Evolutionary conservation across 2,888 invertebrate species (phyloP).

Genomic region (Icerya purchasi): DNA sequence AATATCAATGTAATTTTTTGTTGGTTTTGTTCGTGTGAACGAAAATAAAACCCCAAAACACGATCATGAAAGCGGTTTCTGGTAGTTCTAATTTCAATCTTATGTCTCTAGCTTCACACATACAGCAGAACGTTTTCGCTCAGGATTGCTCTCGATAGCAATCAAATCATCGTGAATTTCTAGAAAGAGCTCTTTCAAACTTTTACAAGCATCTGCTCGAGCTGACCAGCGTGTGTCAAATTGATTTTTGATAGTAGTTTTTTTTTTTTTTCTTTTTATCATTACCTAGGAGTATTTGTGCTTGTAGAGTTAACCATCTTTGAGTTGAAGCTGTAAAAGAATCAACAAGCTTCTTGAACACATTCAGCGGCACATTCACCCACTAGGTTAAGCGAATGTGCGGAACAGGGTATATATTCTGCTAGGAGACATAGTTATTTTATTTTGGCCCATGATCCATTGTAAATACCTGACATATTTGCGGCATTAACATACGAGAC

Average conservation of each 20-base stretch:
- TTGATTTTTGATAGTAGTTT: neutral
- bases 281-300: too few species aligned
- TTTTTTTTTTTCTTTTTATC: neutral
- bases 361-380: neutral
- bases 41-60: too few species aligned
- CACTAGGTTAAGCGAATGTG: slow-evolving; percentile 20
- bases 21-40: too few species aligned
- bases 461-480: slow-evolving; percentile 21
- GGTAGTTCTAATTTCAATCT: too few species aligned
- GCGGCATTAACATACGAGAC: slow-evolving; percentile 22
- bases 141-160: too few species aligned
- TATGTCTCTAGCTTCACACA: too few species aligned
- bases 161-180: too few species aligned
- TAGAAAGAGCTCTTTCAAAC: neutral
- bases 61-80: too few species aligned
- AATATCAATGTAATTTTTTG: too few species aligned
- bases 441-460: slow-evolving; percentile 20
- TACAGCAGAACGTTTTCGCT: too few species aligned
- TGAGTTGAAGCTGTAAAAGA: neutral
- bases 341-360: neutral
- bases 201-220: neutral
- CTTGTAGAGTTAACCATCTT: neutral
- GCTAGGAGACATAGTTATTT: slow-evolving; percentile 19
- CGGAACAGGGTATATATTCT: slow-evolving; percentile 19
- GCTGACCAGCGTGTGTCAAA: neutral